phyloP scores from a whole-genome alignment of 2,888 invertebrate genomes.

The Merodon equestris region DNA sequence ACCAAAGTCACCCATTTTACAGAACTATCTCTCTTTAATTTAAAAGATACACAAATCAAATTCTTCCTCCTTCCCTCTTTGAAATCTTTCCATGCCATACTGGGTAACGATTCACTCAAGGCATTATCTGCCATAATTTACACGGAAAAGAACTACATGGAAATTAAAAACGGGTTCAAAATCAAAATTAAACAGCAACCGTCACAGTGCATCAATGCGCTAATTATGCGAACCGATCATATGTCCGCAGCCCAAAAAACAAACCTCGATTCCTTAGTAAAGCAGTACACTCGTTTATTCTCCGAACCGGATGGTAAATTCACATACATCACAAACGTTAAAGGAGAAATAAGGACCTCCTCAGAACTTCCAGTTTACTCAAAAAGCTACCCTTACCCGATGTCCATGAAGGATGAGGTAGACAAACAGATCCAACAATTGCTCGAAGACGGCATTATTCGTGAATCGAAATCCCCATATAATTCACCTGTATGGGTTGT shows the following conservation, averaged over 20 bases:
- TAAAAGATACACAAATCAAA: conserved; percentile 29
- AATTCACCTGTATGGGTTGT: conserved; percentile 23
- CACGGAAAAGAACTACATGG: conserved; percentile 35
- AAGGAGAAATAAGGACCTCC: conserved; percentile 26
- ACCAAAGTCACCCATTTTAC: conserved; percentile 50
- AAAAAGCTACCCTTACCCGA: conserved; percentile 31
- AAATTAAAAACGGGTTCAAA: conserved; percentile 12
- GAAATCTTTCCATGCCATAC: conserved; percentile 36
- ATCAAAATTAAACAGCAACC: conserved; percentile 11
- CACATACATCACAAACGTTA: conserved; percentile 20
- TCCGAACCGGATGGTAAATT: conserved; percentile 6
- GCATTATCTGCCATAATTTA: conserved; percentile 28
- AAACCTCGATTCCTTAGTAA: not conserved
- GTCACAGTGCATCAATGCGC: conserved; percentile 5
- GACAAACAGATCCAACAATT: conserved; percentile 28
- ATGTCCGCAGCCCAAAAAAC: not conserved
- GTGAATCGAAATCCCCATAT: conserved; percentile 21
- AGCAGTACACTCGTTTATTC: not conserved
- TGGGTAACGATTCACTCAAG: conserved; percentile 48
- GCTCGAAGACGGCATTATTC: too few species aligned
- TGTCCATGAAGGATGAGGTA: conserved; percentile 31
- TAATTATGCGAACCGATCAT: conserved; percentile 10
- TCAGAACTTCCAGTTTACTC: conserved; percentile 22
- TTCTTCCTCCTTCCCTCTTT: conserved; percentile 43
- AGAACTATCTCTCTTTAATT: conserved; percentile 27